phyloP scores from a whole-genome alignment of 2,888 invertebrate species.

The Scelioninae gen. 2 region DNA sequence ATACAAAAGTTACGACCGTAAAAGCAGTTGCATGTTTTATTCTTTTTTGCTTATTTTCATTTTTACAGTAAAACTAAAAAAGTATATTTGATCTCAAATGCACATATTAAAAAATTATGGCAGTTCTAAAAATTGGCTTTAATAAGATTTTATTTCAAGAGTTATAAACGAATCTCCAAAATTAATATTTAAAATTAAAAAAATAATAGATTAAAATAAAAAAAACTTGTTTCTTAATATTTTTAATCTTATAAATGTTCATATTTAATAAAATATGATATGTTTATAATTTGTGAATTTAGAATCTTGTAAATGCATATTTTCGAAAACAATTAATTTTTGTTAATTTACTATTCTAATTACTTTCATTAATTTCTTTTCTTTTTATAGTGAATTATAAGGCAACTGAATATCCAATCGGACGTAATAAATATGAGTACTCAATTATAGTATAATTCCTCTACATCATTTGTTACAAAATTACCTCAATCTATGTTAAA shows the following conservation, averaged over 20 bases:
- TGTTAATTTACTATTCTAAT: neutral
- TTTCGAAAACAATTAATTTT: neutral
- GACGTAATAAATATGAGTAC: too few relatives aligned
- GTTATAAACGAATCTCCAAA: slow-evolving; percentile 20
- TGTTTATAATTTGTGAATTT: slow-evolving; percentile 15
- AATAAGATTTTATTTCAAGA: neutral
- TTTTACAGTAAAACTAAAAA: too few relatives aligned
- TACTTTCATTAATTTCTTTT: neutral
- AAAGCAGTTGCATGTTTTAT: too few relatives aligned
- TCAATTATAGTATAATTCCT: neutral
- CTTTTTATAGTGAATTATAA: neutral
- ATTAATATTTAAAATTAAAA: neutral
- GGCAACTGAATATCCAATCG: neutral
- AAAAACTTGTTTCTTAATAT: neutral
- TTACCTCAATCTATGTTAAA: slow-evolving; percentile 34
- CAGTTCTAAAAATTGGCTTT: neutral
- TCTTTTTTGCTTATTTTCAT: too few relatives aligned
- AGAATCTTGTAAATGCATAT: slow-evolving; percentile 26
- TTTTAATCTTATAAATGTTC: slow-evolving; percentile 4
- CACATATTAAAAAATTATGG: too few relatives aligned
- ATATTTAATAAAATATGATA: slow-evolving; percentile 22
- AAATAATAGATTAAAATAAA: neutral
- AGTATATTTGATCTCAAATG: too few relatives aligned
- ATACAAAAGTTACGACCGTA: too few relatives aligned
- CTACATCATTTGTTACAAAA: neutral